Conservation (phyloP, 2,797 vertebrate genomes). For the Hipposideros larvatus region DNA sequence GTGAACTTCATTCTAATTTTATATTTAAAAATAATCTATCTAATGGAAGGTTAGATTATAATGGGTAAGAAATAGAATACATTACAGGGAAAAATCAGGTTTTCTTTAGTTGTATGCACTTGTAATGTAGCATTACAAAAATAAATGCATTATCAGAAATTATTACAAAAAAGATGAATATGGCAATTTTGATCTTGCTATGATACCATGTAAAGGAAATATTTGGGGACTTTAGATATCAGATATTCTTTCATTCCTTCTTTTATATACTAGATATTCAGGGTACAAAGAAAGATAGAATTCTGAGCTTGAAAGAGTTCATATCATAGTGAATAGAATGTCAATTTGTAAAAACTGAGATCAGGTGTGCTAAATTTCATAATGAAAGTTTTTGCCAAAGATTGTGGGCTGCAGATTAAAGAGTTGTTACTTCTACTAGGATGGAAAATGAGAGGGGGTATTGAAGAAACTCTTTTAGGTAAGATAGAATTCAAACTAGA, state of each 20-base stretch:
- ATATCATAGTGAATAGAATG: not conserved
- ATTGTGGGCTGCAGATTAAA: not conserved
- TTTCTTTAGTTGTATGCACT: not conserved
- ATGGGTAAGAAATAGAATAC: not conserved
- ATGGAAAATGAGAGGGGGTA: not conserved
- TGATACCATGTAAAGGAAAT: not conserved
- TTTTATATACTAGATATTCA: not conserved
- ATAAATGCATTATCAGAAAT: not conserved
- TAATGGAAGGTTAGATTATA: not conserved
- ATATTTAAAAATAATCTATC: not conserved
- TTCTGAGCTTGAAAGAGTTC: not conserved
- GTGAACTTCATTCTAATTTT: not conserved
- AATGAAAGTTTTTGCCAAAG: not conserved
- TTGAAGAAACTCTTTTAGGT: not conserved
- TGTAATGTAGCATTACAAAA: not conserved
- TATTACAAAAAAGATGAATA: not conserved
- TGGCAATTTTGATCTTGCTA: not conserved
- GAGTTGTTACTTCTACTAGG: not conserved
- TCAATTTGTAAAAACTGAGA: not conserved
- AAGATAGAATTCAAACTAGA: not conserved
- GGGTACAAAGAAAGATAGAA: not conserved
- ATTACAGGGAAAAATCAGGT: not conserved
- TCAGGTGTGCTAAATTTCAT: not conserved
- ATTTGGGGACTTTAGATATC: not conserved
- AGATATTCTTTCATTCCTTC: not conserved